A percentile compares a stretch with the other conserved stretches of the same genome.
Evolutionary conservation across 2,888 invertebrate species (phyloP).

Genomic region (Chalcis sispes): DNA sequence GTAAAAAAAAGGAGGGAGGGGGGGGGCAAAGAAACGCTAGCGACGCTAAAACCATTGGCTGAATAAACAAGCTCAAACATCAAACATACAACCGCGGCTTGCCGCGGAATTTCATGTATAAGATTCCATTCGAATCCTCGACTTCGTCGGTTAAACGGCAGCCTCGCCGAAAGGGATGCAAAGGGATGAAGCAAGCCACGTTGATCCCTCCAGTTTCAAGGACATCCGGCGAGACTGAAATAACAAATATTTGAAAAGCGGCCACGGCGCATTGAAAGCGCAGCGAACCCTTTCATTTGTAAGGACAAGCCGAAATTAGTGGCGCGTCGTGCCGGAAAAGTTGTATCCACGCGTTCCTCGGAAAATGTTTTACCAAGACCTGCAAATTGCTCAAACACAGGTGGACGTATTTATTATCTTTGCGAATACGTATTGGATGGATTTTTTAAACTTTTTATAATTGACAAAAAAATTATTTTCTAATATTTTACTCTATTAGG

Average conservation of each 20-base stretch:
- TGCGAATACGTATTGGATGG: no score
- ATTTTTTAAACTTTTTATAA: no score
- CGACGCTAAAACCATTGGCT: constrained; percentile 57
- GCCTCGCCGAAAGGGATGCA: constrained; percentile 27
- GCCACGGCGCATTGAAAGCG: constrained; percentile 66
- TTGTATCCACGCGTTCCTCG: constrained; percentile 51
- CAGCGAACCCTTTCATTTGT: constrained; percentile 74
- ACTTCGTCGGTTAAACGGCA: neutral
- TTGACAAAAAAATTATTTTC: no score
- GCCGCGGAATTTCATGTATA: constrained; percentile 59
- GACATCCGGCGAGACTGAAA: constrained; percentile 67
- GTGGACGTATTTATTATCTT: no score
- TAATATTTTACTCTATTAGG: no score
- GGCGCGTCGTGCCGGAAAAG: constrained; percentile 60
- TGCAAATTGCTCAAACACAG: constrained; percentile 55
- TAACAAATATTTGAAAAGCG: constrained; percentile 73
- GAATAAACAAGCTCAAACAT: constrained; percentile 68
- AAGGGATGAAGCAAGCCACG: constrained; percentile 42
- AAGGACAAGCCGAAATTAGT: constrained; percentile 73
- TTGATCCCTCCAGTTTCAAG: constrained; percentile 55
- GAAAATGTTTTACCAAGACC: constrained; percentile 68
- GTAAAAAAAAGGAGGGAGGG: neutral
- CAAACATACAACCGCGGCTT: constrained; percentile 61
- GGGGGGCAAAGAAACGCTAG: neutral
- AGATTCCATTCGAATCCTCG: constrained; percentile 27